phyloP scores from a whole-genome alignment of 2,113 vertebrate genomes.

The Ciconia stormi region DNA sequence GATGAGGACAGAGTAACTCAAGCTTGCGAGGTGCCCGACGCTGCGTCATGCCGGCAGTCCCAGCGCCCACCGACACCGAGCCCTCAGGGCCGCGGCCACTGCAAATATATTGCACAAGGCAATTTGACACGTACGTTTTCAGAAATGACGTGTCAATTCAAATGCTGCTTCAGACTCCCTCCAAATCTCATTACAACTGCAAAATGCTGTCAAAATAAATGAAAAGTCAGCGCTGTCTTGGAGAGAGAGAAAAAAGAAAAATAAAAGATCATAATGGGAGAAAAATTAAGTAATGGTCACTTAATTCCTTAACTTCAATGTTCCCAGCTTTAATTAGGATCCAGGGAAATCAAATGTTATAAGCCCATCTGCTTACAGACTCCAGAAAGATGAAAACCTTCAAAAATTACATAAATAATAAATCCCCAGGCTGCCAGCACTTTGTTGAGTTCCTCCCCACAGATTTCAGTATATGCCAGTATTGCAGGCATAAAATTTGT shows the following conservation, averaged over 20 bases:
- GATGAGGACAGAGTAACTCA: neutral
- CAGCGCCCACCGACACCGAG: fast-evolving
- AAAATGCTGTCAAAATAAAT: neutral
- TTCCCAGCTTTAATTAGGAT: conserved; percentile 26
- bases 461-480: neutral
- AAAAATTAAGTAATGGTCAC: conserved; percentile 45
- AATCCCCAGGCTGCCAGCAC: conserved; percentile 3
- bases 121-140: fast-evolving
- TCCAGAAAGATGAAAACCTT: conserved; percentile 38
- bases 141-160: neutral
- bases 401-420: neutral
- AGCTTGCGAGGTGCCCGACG: fast-evolving
- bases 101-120: fast-evolving
- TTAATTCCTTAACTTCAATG: neutral
- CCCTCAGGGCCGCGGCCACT: fast-evolving
- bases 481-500: neutral
- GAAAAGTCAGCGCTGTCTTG: neutral
- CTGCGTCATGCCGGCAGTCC: neutral
- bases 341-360: conserved; percentile 8
- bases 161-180: neutral
- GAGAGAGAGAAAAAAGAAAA: neutral
- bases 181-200: too few relatives aligned
- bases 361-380: neutral
- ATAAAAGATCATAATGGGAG: neutral
- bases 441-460: neutral